These are phyloP conservation scores for Scarus forsteni DNA, from an alignment of 2,797 vertebrate genomes.

Conservation along the genomic window DNA sequence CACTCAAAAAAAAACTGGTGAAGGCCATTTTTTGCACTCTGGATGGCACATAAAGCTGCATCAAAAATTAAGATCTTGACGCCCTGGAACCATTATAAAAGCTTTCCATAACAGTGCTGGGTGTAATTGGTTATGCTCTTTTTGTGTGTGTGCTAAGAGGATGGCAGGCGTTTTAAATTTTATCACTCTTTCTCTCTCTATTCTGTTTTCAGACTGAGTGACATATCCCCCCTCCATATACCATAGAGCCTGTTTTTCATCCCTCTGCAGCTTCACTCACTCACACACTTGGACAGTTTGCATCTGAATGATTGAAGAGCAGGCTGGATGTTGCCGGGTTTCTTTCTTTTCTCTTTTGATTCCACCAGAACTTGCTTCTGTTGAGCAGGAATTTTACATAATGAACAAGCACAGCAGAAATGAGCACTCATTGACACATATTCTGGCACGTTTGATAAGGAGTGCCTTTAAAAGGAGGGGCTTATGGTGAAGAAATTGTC, in stretches of 20 bases:
- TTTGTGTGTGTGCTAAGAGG: conserved; percentile 49
- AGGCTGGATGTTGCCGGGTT: conserved; percentile 31
- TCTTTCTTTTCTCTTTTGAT: conserved; percentile 38
- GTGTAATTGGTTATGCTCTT: conserved; percentile 76
- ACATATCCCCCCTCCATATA: conserved; percentile 42
- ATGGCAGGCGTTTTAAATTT: conserved; percentile 62
- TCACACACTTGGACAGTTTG: conserved; percentile 54
- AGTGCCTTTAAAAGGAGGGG: conserved; percentile 66
- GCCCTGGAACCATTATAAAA: conserved; percentile 80
- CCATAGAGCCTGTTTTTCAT: conserved; percentile 46
- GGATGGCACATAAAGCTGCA: conserved; percentile 72
- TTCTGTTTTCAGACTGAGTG: conserved; percentile 63
- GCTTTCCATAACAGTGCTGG: conserved; percentile 72
- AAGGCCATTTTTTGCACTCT: conserved; percentile 72
- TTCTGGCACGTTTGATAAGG: conserved; percentile 61
- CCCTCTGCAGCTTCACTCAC: conserved; percentile 47
- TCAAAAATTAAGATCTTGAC: conserved; percentile 83
- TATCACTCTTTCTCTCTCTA: conserved; percentile 59
- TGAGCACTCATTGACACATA: conserved; percentile 67
- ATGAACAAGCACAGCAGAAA: conserved; percentile 59
- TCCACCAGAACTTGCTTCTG: conserved; percentile 41
- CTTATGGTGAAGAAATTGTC: conserved; percentile 77
- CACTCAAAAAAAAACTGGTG: conserved; percentile 76
- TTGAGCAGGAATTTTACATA: conserved; percentile 57
- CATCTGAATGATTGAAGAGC: conserved; percentile 61